Percentiles rank a stretch among this genome's conserved stretches.
phyloP scores from a whole-genome alignment of 1,140 invertebrate species.

The Sarcophaga bullata region DNA sequence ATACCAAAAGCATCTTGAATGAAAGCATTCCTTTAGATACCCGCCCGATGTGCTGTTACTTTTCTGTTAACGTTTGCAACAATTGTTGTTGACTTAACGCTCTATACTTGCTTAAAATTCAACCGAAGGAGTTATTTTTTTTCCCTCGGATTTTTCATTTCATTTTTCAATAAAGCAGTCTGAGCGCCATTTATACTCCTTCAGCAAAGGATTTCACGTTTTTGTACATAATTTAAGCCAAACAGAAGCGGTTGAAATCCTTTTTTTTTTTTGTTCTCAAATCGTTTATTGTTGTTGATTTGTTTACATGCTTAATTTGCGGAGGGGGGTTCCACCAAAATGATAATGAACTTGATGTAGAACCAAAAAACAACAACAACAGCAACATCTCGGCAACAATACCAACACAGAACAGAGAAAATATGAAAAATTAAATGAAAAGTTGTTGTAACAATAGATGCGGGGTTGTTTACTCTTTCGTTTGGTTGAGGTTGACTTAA shows the following conservation, averaged over 20 bases:
- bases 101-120: neutral
- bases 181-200: too few species aligned
- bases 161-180: too few species aligned
- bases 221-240: neutral
- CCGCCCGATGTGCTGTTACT: neutral
- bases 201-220: neutral
- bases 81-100: conserved; percentile 31
- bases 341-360: conserved; percentile 19
- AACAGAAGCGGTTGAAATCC: neutral
- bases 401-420: neutral
- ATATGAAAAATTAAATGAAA: neutral
- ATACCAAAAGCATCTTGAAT: neutral
- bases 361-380: neutral
- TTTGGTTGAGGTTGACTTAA: neutral
- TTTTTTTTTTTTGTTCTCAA: neutral
- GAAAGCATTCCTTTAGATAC: neutral
- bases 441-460: neutral
- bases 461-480: neutral
- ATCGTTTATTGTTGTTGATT: conserved; percentile 22
- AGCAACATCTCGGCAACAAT: too few species aligned
- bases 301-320: conserved; percentile 18
- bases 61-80: conserved; percentile 15
- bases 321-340: neutral
- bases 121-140: neutral
- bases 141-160: too few species aligned